Evolutionary conservation across 2,888 invertebrate genomes (phyloP).

Genomic region (Lucinisca nassula): DNA sequence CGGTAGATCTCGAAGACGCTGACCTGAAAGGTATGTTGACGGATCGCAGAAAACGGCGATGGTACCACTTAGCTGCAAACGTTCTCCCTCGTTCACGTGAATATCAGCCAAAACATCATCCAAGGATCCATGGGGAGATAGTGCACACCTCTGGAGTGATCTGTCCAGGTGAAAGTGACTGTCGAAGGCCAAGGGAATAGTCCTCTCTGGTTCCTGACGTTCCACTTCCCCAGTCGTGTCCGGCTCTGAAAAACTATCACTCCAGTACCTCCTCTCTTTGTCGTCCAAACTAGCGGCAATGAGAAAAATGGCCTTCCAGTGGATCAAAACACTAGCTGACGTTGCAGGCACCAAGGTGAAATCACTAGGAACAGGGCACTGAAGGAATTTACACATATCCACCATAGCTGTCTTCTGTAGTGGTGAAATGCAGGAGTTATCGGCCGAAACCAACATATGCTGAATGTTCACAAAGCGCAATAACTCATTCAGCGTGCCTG

Average conservation of each 20-base stretch:
- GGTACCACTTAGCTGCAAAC: not conserved
- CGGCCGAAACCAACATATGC: not conserved
- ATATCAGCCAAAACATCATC: not conserved
- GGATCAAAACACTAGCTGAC: conserved; percentile 26
- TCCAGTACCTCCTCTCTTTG: not conserved
- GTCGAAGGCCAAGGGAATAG: conserved; percentile 16
- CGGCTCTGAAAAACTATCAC: not conserved
- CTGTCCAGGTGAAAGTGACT: conserved; percentile 40
- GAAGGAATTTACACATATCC: no score
- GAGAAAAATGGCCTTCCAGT: conserved; percentile 19
- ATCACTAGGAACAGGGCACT: not conserved
- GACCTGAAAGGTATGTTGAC: not conserved
- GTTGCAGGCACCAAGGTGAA: not conserved
- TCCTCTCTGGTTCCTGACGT: no score
- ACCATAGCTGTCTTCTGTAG: not conserved
- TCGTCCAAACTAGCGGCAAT: not conserved
- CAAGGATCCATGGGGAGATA: not conserved
- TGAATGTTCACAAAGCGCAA: not conserved
- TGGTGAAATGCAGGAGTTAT: conserved; percentile 17
- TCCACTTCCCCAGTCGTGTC: not conserved
- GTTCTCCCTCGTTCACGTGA: not conserved
- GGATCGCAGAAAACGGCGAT: conserved; percentile 22
- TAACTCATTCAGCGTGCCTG: not conserved
- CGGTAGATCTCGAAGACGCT: not conserved
- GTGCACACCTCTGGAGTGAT: not conserved